Evolutionary conservation across 2,888 invertebrate species (phyloP).

Genomic region (Lordiphosa andalusiaca): DNA sequence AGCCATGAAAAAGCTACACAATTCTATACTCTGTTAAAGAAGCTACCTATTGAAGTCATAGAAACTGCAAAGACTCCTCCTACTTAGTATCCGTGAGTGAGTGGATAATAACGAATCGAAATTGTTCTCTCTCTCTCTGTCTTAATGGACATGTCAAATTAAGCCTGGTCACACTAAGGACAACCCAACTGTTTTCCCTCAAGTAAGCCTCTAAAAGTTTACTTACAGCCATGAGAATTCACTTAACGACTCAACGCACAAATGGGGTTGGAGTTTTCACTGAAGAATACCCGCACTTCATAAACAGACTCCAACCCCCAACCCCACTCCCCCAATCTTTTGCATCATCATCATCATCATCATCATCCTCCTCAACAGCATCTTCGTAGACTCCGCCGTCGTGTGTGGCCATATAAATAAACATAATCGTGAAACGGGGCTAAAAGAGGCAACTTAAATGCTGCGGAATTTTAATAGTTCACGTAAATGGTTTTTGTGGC

Average conservation of each 20-base stretch:
- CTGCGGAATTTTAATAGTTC: slow-evolving; percentile 70
- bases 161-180: not conserved
- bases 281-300: not conserved
- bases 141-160: not conserved
- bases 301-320: not conserved
- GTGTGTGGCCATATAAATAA: slow-evolving; percentile 53
- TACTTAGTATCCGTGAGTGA: too few species aligned
- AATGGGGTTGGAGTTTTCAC: slow-evolving; percentile 25
- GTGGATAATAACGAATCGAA: too few species aligned
- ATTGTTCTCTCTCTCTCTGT: too few species aligned
- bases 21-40: too few species aligned
- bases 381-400: not conserved
- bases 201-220: slow-evolving; percentile 6
- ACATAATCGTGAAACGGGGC: slow-evolving; percentile 64
- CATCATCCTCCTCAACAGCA: slow-evolving; percentile 1
- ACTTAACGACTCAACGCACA: slow-evolving; percentile 44
- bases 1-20: too few species aligned
- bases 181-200: not conserved
- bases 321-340: too few species aligned
- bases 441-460: slow-evolving; percentile 54
- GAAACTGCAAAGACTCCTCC: too few species aligned
- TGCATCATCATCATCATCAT: slow-evolving; percentile 4
- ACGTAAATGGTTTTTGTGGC: slow-evolving; percentile 70
- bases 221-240: slow-evolving; percentile 43
- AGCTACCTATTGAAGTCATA: too few species aligned